Base-by-base conservation (phyloP, 2,113 vertebrate species). In the Thoracochromis brauschi region DNA sequence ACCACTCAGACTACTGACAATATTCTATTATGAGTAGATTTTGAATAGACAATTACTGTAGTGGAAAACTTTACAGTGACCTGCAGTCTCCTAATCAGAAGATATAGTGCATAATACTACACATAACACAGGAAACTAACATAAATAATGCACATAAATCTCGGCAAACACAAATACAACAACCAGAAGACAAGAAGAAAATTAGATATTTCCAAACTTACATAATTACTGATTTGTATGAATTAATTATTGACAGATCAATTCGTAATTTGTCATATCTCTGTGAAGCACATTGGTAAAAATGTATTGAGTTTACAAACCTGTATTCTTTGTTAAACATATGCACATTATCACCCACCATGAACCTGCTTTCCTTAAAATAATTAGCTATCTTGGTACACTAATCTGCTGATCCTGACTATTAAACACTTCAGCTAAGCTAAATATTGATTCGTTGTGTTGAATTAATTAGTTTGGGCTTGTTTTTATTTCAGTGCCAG, bases 391-490 rank as follows among this genome's bases (percentile, higher is more conserved):
- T 88, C 38, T 82, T 75, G 85, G 33, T 45, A 29, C 40, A 73
- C 17, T 89, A 89, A 91, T 90, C 85, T 94, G 90, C 87, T 93
- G 89, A 93, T 93, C 85, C 57, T 88, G 65, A 65, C 88, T 82
- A 47, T 51, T 85, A 75, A 90, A 91, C 40, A 31, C 29, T 81
- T 86, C 45, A 85, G 57, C 83, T 88, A 82, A 85, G 87, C 89
- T 88, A 87, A 88, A 93, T 92, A 95, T 94, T 93, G 91, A 95
- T 94, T 91, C 31, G 82, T 73, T 71, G 54, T 57, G 85, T 78
- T 92, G 40, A 85, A 95, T 91, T 84, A 95, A 95, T 95, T 91
- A 92, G 86, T 85, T 85, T 73, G 51, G 80, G 73, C 54, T 35
- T 83, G 38, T 81, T 75, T 79, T 78, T 57, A 45, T 60, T 57